Percentiles rank a stretch among this genome's conserved stretches.
These are phyloP conservation scores for Xanthorhoe spadicearia DNA, from an alignment of 2,888 invertebrate genomes.

Conservation along the genomic window DNA sequence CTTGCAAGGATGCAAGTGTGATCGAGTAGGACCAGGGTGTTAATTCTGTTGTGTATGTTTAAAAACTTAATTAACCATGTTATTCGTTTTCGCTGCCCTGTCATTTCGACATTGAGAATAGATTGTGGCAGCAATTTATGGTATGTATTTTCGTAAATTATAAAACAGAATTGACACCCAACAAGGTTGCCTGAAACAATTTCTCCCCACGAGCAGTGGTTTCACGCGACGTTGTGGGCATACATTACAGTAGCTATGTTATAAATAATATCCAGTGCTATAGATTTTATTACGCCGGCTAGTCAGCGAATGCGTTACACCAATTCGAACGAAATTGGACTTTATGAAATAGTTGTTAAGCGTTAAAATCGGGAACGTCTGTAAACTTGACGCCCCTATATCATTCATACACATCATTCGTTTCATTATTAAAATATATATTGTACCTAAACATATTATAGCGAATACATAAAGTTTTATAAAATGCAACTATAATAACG, in stretches of 20 bases:
- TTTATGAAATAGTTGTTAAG: conserved; percentile 40
- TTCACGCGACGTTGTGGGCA: conserved; percentile 25
- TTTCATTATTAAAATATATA: conserved; percentile 66
- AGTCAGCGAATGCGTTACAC: conserved; percentile 51
- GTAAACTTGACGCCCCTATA: conserved; percentile 59
- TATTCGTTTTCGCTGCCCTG: neutral
- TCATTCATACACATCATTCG: conserved; percentile 78
- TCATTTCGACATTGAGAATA: neutral
- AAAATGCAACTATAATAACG: conserved; percentile 53
- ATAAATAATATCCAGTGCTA: conserved; percentile 42
- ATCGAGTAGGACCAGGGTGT: conserved; percentile 17
- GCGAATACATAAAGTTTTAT: conserved; percentile 56
- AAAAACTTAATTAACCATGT: neutral
- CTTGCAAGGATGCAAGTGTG: conserved; percentile 28
- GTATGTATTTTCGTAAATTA: neutral
- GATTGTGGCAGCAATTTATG: neutral
- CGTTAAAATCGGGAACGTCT: conserved; percentile 42
- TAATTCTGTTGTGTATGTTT: neutral
- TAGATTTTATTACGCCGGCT: conserved; percentile 52
- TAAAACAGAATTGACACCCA: neutral
- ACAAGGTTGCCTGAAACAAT: conserved; percentile 29
- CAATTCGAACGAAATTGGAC: conserved; percentile 42
- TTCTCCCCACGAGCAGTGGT: conserved; percentile 15
- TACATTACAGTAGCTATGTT: conserved; percentile 34
- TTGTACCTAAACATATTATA: conserved; percentile 50